These are phyloP conservation scores for Dicrurus megarhynchus DNA, from an alignment of 2,113 vertebrate species.

Conservation along the genomic window DNA sequence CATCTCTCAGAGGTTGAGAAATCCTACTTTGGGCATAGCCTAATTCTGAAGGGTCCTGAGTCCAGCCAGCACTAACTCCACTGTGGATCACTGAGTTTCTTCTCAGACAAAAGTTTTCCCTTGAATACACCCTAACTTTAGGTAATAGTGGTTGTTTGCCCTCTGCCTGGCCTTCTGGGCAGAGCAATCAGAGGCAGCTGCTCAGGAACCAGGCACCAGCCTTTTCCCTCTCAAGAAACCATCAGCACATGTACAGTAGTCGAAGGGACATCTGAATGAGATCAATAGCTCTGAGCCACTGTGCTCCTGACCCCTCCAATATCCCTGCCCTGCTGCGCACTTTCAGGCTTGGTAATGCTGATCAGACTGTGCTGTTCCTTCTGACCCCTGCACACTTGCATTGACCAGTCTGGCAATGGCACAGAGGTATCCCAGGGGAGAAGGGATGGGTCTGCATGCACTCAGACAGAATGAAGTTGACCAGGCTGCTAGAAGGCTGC, in stretches of 20 bases:
- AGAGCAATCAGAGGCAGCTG: not conserved
- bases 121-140: not conserved
- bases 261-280: not conserved
- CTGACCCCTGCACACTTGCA: rapidly evolving
- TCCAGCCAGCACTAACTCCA: not conserved
- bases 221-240: not conserved
- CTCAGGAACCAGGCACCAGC: not conserved
- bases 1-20: not conserved
- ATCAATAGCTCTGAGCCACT: not conserved
- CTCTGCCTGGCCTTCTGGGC: not conserved
- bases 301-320: not conserved
- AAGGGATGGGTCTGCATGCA: not conserved
- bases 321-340: not conserved
- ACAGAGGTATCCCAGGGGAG: not conserved
- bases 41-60: not conserved
- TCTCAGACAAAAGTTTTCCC: not conserved
- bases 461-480: not conserved
- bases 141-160: not conserved
- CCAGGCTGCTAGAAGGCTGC: not conserved
- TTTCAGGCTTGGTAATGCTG: rapidly evolving
- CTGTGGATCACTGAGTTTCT: not conserved
- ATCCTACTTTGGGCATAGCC: not conserved
- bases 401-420: not conserved
- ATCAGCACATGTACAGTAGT: not conserved
- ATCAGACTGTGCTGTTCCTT: not conserved